Evolutionary conservation across 2,888 invertebrate species (phyloP), one percentile per base, ranked within the genome.

Genomic region (Steinernema scapterisci): DNA sequence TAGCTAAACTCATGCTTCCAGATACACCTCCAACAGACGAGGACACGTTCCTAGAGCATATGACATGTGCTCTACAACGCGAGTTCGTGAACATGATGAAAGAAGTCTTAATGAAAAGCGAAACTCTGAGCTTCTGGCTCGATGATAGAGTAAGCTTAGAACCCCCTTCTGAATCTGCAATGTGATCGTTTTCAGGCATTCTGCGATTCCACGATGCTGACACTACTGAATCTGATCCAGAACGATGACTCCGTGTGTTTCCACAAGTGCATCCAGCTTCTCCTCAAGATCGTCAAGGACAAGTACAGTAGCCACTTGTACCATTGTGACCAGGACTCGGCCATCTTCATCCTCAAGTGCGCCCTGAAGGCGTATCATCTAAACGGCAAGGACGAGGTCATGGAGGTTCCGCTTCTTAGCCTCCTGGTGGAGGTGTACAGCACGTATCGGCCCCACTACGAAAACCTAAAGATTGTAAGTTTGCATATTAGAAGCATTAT

Each of bases 311-410:
- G 11, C 16, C 16, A 13, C 16, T 16, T 31, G 11, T 63, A 31
- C 25, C 13, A 6, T 3, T 63, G 63, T n/a, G 63, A 63, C 63
- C 25, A 63, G 25, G 31, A 63, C 3, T 63, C 63, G 16, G 63
- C 63, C 16, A 16, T 63, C 16, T 63, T 63, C 31, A 63, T 63
- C 19, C 38, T 63, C 31, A 27, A 27, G 7, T 63, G 63, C 38
- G 63, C 63, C 5, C 63, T 63, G 1, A 6, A 63, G 19, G 63
- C 63, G 11, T 63, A 63, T 31, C 38, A 63, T n/a, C 27, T 63
- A 2, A 16, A 63, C 19, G 63, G 63, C 11, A 63, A 63, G 31
- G 31, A 63, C 19, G 63, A 63, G 19, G 3, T 13, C 7, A 31
- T 63, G 63, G 27, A 25, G 38, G 16, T 13, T 11, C 31, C 63